Evolutionary conservation across 2,797 vertebrate species (phyloP).

Genomic region (Otus scops): DNA sequence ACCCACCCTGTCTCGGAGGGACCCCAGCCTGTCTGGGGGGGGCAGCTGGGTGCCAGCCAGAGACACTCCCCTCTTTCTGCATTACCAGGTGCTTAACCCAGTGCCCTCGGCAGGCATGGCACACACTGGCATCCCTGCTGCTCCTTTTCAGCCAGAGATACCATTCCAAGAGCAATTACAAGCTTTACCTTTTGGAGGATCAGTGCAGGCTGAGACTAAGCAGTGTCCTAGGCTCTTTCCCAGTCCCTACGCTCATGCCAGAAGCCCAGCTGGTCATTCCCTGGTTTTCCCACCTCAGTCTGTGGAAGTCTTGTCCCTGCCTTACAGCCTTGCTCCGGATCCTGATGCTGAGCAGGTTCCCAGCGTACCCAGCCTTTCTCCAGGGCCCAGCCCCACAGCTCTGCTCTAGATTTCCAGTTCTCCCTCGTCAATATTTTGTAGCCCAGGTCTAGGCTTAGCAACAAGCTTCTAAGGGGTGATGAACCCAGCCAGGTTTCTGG

Average conservation of each 20-base stretch:
- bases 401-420: background rate
- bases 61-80: background rate
- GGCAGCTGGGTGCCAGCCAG: background rate
- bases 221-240: background rate
- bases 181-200: background rate
- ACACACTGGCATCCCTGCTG: background rate
- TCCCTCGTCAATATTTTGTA: background rate
- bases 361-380: background rate
- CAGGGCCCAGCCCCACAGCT: background rate
- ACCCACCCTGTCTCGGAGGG: rapidly evolving
- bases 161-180: background rate
- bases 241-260: rapidly evolving
- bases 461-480: background rate
- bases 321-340: background rate
- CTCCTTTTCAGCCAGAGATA: background rate
- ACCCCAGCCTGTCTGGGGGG: background rate
- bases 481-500: background rate
- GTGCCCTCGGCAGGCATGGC: background rate
- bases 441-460: background rate
- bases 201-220: background rate
- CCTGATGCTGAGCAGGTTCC: background rate
- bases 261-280: background rate
- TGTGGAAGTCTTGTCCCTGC: background rate
- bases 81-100: background rate
- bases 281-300: background rate